Percentiles rank a stretch among this genome's conserved stretches.
Conservation (phyloP, 2,113 vertebrate species). For the Lipophrys pholis region DNA sequence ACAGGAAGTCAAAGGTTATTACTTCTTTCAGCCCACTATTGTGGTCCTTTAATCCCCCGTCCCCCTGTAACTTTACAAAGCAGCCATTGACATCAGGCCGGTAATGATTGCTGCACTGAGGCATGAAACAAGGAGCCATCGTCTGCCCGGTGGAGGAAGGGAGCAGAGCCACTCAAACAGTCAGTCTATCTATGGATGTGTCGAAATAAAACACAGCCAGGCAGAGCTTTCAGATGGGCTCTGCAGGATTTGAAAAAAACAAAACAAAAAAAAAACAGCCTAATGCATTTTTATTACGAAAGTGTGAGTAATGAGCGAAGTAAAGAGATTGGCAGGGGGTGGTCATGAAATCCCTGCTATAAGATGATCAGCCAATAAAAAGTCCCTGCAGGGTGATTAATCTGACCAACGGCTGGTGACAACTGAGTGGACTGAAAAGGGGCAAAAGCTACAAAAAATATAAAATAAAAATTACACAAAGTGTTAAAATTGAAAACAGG, state of each 20-base stretch:
- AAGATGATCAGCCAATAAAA: constrained; percentile 75
- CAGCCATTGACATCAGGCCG: constrained; percentile 60
- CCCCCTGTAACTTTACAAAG: constrained; percentile 64
- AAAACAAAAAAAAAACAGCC: constrained; percentile 61
- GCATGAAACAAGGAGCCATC: constrained; percentile 75
- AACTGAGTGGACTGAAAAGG: constrained; percentile 47
- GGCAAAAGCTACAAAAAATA: constrained; percentile 8
- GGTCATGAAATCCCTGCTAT: constrained; percentile 66
- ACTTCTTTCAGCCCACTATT: constrained; percentile 42
- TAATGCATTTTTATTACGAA: constrained; percentile 80
- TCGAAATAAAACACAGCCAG: constrained; percentile 78
- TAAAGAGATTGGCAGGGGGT: constrained; percentile 43
- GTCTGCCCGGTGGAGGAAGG: constrained; percentile 69
- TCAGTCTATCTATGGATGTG: constrained; percentile 55
- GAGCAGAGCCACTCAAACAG: constrained; percentile 54
- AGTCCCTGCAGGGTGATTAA: constrained; percentile 72
- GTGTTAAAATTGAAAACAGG: neutral
- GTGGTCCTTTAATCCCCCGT: constrained; percentile 55
- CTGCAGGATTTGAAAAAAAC: neutral
- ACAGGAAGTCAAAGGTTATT: constrained; percentile 35
- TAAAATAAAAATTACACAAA: neutral
- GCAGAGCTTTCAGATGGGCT: constrained; percentile 72
- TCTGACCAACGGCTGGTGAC: constrained; percentile 61
- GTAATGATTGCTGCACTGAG: constrained; percentile 77
- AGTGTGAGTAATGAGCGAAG: constrained; percentile 72